Evolutionary conservation across 2,888 invertebrate genomes (phyloP), one percentile per base, ranked within the genome.

Genomic region (Synergus japonicus): DNA sequence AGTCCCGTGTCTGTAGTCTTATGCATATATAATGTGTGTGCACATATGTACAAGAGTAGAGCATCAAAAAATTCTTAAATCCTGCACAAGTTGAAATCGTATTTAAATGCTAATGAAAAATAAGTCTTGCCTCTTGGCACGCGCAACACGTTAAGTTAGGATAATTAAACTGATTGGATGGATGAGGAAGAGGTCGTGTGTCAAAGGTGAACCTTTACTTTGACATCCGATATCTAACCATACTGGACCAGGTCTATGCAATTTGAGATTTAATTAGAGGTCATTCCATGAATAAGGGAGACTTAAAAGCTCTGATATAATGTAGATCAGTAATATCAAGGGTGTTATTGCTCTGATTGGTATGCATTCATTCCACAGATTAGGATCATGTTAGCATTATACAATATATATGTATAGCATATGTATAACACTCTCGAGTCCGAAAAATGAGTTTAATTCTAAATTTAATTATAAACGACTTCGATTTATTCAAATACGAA

Each of bases 191-290:
- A 82, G 86, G 84, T 88, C 88, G 78, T 81, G 83, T 88, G 85
- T 88, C 89, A 88, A 88, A 87, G 86, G 83, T 22, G 46, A 69
- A 83, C 80, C 83, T 78, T 84, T 86, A 86, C 88, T 88, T 88
- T 88, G 88, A 88, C n/a, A 54, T 54, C 54, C 8, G 54, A 54
- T 87, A 89, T 88, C 85, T 80, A 89, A 89, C 79, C 84, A 86
- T 81, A 65, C 77, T 78, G 69, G 44, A 80, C 79, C 46, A 67
- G 73, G 44, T 78, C 67, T 82, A 73, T 82, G 87, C 86, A 89
- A 90, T 89, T 88, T 85, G 89, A 90, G 87, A 89, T 90, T 89
- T 88, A 88, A 90, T 90, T 90, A 89, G 87, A 85, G 85, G 85
- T 86, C 85, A 88, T 88, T 82, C 85, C 83, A 77, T 82, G 78